phyloP scores from a whole-genome alignment of 1,140 invertebrate species.

The Lepidurus apus region DNA sequence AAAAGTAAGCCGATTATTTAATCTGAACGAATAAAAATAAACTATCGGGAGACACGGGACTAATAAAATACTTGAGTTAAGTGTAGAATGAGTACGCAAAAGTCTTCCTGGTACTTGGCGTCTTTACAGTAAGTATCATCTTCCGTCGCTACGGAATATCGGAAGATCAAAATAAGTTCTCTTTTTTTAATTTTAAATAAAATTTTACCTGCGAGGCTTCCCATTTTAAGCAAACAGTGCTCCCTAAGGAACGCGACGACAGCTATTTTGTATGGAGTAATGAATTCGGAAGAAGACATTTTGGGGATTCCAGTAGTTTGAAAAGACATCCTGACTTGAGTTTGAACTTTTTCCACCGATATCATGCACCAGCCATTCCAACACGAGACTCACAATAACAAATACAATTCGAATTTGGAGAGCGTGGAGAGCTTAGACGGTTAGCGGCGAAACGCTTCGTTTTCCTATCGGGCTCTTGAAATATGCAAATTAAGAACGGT shows the following conservation, averaged over 20 bases:
- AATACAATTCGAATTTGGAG: not conserved
- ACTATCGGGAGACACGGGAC: not conserved
- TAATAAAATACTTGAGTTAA: not conserved
- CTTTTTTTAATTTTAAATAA: not conserved
- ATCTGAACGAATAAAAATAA: not conserved
- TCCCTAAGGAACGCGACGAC: not conserved
- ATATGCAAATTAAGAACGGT: no score
- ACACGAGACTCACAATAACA: not conserved
- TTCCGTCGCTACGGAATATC: not conserved
- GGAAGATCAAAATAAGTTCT: not conserved
- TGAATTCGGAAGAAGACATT: not conserved
- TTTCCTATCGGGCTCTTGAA: no score
- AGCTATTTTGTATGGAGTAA: not conserved
- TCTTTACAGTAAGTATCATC: not conserved
- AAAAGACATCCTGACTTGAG: not conserved
- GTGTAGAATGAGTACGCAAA: slow-evolving; percentile 9
- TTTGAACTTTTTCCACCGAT: not conserved
- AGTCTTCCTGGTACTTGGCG: not conserved
- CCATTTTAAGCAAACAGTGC: slow-evolving; percentile 11
- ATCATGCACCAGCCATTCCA: not conserved
- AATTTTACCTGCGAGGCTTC: not conserved
- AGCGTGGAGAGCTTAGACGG: no score
- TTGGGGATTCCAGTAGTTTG: not conserved
- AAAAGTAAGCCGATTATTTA: not conserved
- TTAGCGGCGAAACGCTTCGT: no score